Evolutionary conservation across 2,888 invertebrate genomes (phyloP), one percentile per base, ranked within the genome.

Genomic region (Ischnus inquisitorius): DNA sequence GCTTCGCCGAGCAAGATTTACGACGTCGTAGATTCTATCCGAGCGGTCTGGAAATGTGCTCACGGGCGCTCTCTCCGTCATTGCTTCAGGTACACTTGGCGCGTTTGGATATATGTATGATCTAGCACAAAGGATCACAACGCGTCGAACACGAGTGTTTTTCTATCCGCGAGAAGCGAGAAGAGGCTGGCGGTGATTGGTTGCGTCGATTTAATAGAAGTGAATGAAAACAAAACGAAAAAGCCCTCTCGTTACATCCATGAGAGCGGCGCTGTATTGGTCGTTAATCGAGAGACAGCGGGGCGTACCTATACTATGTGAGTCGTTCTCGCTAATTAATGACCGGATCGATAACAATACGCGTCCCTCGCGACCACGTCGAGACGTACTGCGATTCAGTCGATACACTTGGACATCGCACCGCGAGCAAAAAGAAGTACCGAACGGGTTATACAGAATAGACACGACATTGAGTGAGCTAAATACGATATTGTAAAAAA

Each of bases 21-120:
- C 87, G 88, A 89, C 88, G 87, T 89, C 88, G 89, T 89, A 90
- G 87, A 88, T 89, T 85, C 83, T 86, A n/a, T 54, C 43, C 83
- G 82, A 72, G 78, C 83, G 69, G 81, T 3, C 85, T 79, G 86
- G 85, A 88, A 88, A 85, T 88, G 65, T 78, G 60, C 71, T 81
- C 83, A 77, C 48, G 16, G 48, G 71, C 74, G 34, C 65, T 39
- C 62, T 54, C 48, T 77, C 67, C 43, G 51, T 19, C 72, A 22
- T 16, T 16, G 28, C 51, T 60, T 39, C 34, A 28, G 43, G 60
- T 68, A 39, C 67, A 62, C 14, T 54, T 10, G 22, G 25, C 25
- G 22, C 57, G 22, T 57, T 57, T 25, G 22, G 19, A 22, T 54
- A 41, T 39, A 34, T 34, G 8, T 72, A 65, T 68, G n/a, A 67